Base-by-base conservation (phyloP, 2,113 vertebrate genomes). In the Rhegmatorhina hoffmannsi region DNA sequence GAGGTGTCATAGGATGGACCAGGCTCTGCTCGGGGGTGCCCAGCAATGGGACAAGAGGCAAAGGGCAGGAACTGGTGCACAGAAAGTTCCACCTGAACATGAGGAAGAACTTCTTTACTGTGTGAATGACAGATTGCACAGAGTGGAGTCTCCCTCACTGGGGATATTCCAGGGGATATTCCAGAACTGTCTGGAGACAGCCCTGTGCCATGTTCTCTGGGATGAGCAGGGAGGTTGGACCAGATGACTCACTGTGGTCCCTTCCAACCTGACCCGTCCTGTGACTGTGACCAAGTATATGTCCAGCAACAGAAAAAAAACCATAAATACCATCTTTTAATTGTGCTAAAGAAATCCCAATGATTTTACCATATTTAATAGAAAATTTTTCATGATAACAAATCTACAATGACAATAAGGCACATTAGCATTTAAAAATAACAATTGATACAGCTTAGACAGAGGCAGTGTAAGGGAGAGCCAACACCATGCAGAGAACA, bases 311-410 rank as follows among this genome's bases (percentile, higher is more conserved):
- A 86, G 59, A 36, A 79, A 46, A 49, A 86, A 49, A 86, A 31
- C 5, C 28, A 87, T 9, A 76, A 95, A 93, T 58, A 50, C 25
- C 1, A 87, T 84, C 7, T 76, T 97, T 97, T 96, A 97, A 94
- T 97, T 21, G 28, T 38, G 28, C 70, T 67, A 53, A 74, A 90
- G 75, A 63, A 92, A 92, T 25, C 52, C 34, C 79, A 75, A 59
- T 40, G n/a, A 87, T 83, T 92, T 79, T 17, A 50, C 7, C 33
- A 7, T 73, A 90, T 82, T 21, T n/a, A 68, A 93, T 33, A 94
- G 56, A 72, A 90, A 84, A 87, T 36, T 59, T 59, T 29, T 52
- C 81, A 24, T 0, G 8, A 23, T 58, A 40, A 82, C 73, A 68
- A 29, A 87, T 81, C 80, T 55, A n/a, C 77, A 86, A 62, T 16